Evolutionary conservation across 2,113 vertebrate species (phyloP), one percentile per base, ranked within the genome.

Genomic region (Nannospalax galili): DNA sequence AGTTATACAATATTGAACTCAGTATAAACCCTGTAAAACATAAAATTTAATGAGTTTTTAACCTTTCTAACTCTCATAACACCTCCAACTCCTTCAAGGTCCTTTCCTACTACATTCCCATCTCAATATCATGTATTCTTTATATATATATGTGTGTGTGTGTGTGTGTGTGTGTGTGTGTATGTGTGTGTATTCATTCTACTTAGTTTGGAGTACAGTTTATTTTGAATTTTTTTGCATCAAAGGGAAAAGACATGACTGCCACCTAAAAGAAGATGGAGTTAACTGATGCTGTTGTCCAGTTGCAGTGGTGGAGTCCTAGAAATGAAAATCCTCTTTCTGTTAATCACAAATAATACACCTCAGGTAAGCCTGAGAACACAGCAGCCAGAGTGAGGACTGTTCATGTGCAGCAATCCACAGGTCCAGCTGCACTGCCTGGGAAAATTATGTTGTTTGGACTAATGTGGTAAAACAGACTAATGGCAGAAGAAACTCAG

Each of bases 381-480:
- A 7, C 5, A 30, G 4, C 84, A 35, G 7, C 8, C 6, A 0
- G 64, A 42, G 32, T 30, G 35, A n/a, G 16, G 40, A 3, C n/a
- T 12, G 35, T 40, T 58, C 56, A 0, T 3, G 19, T 3, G 10
- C 20, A 37, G 60, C 9, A 26, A 9, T 94, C 30, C 20, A 80
- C 16, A 11, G 0, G 48, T 73, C 30, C 48, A 96, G 81, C 62
- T 91, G 60, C 6, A 12, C 37, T 37, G 35, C 35, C n/a, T 69
- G 17, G 37, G 64, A 82, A 85, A 64, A 72, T 62, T 52, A 82
- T 45, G 26, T 26, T 78, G 15, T 30, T 84, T 81, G 65, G 88
- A 56, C 77, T 95, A 93, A 95, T 85, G 88, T 84, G 62, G 17
- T 69, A 88, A 92, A 90, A 74, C 40, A 93, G 67, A 85, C 90